Percentiles rank a stretch among this genome's conserved stretches.
phyloP scores from a whole-genome alignment of 2,888 invertebrate species.

The Alloplasta piceator region DNA sequence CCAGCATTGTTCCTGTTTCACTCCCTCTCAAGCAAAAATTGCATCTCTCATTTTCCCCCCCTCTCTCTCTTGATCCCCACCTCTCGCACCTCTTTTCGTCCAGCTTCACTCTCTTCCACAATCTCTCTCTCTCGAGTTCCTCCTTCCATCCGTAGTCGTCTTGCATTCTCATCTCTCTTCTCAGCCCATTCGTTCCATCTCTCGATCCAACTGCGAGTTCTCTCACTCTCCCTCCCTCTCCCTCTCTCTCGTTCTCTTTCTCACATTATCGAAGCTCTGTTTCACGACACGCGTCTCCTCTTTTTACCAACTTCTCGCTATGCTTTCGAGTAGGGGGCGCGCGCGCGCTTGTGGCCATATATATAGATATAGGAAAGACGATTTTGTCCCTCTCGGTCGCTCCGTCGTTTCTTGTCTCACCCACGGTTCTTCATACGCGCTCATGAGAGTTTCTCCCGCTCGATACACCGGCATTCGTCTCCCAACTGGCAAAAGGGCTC shows the following conservation, averaged over 20 bases:
- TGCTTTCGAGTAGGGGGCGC: constrained; percentile 8
- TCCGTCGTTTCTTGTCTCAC: constrained; percentile 42
- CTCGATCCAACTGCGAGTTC: constrained; percentile 14
- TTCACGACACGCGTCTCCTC: constrained; percentile 56
- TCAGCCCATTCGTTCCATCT: constrained; percentile 18
- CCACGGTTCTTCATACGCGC: constrained; percentile 55
- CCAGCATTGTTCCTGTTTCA: constrained; percentile 50
- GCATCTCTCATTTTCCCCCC: constrained; percentile 45
- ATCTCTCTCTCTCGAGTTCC: constrained; percentile 40
- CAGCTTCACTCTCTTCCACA: constrained; percentile 29
- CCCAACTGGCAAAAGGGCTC: too few relatives aligned
- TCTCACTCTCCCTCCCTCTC: constrained; percentile 13
- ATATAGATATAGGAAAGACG: not conserved
- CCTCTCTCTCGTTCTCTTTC: constrained; percentile 3
- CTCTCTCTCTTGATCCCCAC: constrained; percentile 42
- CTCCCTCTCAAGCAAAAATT: constrained; percentile 36
- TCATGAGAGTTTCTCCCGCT: constrained; percentile 32
- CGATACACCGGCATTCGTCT: not conserved
- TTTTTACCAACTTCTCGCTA: constrained; percentile 63
- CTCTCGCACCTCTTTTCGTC: constrained; percentile 37
- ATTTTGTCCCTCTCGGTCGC: constrained; percentile 44
- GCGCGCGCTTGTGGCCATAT: not conserved
- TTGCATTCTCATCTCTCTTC: constrained; percentile 39
- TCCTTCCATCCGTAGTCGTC: constrained; percentile 45
- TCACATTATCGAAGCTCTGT: constrained; percentile 34